Conservation (phyloP, 2,113 vertebrate species). For the Coregonus clupeaformis region DNA sequence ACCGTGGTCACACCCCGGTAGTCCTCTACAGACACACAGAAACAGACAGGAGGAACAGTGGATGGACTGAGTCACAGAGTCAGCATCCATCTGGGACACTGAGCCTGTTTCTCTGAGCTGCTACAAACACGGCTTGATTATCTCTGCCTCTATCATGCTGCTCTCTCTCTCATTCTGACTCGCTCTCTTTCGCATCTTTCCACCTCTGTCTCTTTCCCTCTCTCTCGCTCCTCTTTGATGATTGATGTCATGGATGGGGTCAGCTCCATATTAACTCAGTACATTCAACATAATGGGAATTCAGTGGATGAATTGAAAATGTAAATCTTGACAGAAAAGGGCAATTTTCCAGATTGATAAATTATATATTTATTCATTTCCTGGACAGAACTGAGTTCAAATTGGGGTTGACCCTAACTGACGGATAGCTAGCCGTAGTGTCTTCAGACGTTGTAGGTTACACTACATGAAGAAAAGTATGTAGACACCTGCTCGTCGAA, state of each 20-base stretch:
- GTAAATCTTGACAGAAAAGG: background rate
- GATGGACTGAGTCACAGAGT: constrained; percentile 27
- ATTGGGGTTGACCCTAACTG: constrained; percentile 4
- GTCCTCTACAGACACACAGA: constrained; percentile 81
- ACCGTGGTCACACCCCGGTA: constrained; percentile 90
- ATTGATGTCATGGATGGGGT: constrained; percentile 22
- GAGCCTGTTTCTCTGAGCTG: background rate
- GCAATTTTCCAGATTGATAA: background rate
- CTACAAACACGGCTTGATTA: background rate
- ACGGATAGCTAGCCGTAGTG: no score
- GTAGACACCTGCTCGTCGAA: no score
- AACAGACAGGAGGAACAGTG: constrained; percentile 10
- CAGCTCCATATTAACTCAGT: constrained; percentile 12
- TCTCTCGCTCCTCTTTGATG: constrained; percentile 20
- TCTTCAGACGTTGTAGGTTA: no score
- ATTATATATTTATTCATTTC: constrained; percentile 17
- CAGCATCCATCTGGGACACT: constrained; percentile 21
- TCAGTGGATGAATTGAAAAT: background rate
- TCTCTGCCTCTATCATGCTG: constrained; percentile 5
- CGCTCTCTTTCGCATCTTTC: constrained; percentile 9
- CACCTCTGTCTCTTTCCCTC: constrained; percentile 5
- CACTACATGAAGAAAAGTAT: no score
- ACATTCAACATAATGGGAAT: constrained; percentile 12
- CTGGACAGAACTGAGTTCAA: background rate
- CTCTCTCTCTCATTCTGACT: constrained; percentile 18